Base-by-base conservation (phyloP, 2,113 vertebrate species). In the Podarcis cretensis region DNA sequence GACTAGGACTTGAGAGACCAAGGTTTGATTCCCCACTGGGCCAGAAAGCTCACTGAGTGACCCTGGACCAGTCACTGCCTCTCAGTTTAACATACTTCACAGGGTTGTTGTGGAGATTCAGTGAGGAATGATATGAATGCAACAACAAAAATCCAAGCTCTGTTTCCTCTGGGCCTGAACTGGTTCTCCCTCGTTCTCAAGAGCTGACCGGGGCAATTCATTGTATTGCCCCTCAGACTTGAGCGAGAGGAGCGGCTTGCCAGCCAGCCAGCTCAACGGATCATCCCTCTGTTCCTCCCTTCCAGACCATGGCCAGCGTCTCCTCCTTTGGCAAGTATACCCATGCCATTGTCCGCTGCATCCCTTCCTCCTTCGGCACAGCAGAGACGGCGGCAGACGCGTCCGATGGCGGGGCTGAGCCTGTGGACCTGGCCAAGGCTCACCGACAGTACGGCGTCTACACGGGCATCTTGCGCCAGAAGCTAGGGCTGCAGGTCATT, bases 401-500 rank as follows among this genome's bases (percentile, higher is more conserved):
- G 0, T 90, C 92, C 32, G 94, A 94, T 25, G 88, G 88, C 20
- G 90, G 68, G 0, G 94, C 21, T 18, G 93, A 91, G 25, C 94
- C 96, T 12, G 90, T 97, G 93, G 98, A 98, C 73, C 94, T 98
- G 93, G 98, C 98, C 74, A 98, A 98, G 89, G 98, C 98, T 1
- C 98, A 98, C 94, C 97, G 98, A 48, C 98, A 99, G 95, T 98
- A 98, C 6, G 98, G 98, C 1, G 98, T 98, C 43, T 95, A 98
- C 89, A 97, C 97, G 0, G 98, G 98, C 43, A 98, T 98, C 59
- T 95, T 99, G 94, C 97, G 98, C 90, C 98, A 99, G 96, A 98
- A 98, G 90, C 95, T 98, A 86, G 98, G 98, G n/a, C 97, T 99
- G 81, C 98, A 99, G 97, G 96, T 99, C 74, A 96, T 99, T 6